Evolutionary conservation across 2,113 vertebrate species (phyloP).

Genomic region (Pycnonotus jocosus): DNA sequence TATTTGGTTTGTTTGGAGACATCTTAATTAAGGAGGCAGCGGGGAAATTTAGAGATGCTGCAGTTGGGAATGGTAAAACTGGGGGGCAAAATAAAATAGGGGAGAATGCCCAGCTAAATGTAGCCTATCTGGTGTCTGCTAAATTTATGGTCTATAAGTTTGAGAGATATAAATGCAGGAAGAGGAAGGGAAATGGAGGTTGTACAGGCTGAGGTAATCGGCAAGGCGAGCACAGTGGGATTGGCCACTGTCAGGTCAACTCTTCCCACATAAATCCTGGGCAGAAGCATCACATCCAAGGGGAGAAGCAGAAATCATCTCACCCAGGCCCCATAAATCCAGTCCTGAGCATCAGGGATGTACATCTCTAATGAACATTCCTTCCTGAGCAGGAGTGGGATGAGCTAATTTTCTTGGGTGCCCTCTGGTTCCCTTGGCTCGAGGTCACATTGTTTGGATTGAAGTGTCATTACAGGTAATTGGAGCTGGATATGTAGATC

Average conservation of each 20-base stretch:
- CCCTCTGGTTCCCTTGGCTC: not conserved
- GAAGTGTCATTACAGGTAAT: not conserved
- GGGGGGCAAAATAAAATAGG: not conserved
- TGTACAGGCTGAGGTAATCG: not conserved
- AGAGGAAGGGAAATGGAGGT: not conserved
- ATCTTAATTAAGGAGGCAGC: not conserved
- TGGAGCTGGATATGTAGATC: not conserved
- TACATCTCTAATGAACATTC: not conserved
- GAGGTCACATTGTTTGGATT: not conserved
- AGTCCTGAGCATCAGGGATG: not conserved
- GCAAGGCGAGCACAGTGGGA: not conserved
- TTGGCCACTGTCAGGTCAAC: fast-evolving
- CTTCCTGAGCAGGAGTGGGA: not conserved
- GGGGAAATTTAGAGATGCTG: not conserved
- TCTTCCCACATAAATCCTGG: not conserved
- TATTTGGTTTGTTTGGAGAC: not conserved
- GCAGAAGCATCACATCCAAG: not conserved
- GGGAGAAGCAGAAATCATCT: not conserved
- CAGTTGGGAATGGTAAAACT: not conserved
- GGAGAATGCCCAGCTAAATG: not conserved
- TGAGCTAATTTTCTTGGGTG: not conserved
- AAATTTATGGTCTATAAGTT: not conserved
- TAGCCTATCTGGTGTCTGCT: not conserved
- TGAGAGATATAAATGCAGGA: not conserved
- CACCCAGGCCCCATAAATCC: not conserved